Base-by-base conservation (phyloP, 2,888 invertebrate genomes). In the Drosophila paucipuncta region DNA sequence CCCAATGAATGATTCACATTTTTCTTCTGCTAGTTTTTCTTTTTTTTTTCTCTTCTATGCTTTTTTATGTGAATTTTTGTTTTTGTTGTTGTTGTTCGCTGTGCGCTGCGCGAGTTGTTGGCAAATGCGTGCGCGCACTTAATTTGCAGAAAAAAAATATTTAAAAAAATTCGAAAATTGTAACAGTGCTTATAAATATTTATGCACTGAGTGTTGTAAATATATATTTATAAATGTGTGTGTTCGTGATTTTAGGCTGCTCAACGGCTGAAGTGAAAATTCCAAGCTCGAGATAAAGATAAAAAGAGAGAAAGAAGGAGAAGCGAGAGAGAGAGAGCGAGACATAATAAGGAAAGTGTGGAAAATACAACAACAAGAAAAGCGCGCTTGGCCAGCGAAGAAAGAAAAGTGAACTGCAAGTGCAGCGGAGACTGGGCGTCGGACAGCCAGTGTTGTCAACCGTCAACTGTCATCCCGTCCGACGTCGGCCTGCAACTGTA, bases 1-100 rank as follows among this genome's bases (percentile, higher is more conserved):
- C 81, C 78, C 80, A 68, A 69, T 69, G 87, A 90, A 89, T 87
- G 87, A 87, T 90, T 90, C 87, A 87, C 87, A 87, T 75, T 90
- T 85, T 86, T 74, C 82, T 73, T 83, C 76, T 59, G 59, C 73
- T 64, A 76, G 65, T 81, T 70, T 69, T 73, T 55, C 33, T 39
- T 39, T 39, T 66, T 55, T 13, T 73, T 50, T 65, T 53, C 62
- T 80, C 58, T 78, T 72, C 61, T 71, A 39, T 72, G 64, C 76
- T 73, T 59, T 76, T n/a, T 65, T 59, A 65, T 80, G 54, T 79
- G 73, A 16, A 28, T 66, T 66, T 72, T 65, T 55, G 64, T 66
- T 66, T 72, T 65, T 62, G 64, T 63, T 70, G 62, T 62, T 70
- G 62, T 62, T 74, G 78, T 43, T 73, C 75, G 67, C 52, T 70